Conservation (phyloP, 2,888 invertebrate genomes). For the Cataglyphis rosenhaueri region DNA sequence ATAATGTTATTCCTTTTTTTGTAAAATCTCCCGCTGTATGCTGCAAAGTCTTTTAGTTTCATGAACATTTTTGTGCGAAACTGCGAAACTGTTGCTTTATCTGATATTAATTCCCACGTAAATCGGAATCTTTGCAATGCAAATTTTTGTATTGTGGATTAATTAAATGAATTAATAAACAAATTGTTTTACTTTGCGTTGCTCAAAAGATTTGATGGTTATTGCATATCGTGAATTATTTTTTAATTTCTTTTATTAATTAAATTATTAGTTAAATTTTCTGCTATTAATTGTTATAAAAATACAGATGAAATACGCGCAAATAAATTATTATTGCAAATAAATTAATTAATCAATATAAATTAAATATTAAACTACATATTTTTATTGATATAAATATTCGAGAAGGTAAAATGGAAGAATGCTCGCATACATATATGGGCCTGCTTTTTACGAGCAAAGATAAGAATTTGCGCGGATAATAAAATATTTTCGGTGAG, state of each 20-base stretch:
- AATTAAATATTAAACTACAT: background rate
- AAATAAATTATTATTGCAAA: background rate
- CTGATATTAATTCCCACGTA: background rate
- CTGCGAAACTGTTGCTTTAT: background rate
- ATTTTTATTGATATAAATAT: background rate
- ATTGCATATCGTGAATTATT: background rate
- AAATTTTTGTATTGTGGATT: background rate
- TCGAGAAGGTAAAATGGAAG: background rate
- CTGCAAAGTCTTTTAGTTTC: background rate
- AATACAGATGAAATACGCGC: background rate
- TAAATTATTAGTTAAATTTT: background rate
- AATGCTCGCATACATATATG: background rate
- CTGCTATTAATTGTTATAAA: background rate
- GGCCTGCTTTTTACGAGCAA: background rate
- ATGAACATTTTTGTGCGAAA: background rate
- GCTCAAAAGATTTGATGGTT: background rate
- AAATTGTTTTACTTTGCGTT: background rate
- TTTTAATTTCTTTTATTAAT: background rate
- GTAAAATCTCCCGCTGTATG: background rate
- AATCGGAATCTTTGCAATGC: background rate
- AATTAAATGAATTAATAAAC: conserved; percentile 2
- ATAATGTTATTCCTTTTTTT: conserved; percentile 17
- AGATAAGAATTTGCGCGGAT: conserved; percentile 3
- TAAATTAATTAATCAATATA: background rate
- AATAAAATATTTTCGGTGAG: conserved; percentile 1